Conservation (phyloP, 1,140 invertebrate species). For the Drosophila eugracilis region DNA sequence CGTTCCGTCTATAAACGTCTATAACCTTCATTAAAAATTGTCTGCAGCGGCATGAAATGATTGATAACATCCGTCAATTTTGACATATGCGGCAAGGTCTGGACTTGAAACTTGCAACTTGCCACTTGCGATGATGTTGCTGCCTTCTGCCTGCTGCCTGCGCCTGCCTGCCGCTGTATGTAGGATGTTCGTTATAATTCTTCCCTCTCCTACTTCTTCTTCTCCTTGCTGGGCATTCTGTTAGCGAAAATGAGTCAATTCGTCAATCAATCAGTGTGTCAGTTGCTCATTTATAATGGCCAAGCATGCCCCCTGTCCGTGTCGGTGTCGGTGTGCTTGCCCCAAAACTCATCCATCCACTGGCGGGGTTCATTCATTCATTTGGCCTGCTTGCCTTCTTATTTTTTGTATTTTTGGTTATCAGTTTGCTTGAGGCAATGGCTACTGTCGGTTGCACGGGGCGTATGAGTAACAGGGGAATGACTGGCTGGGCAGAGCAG, state of each 20-base stretch:
- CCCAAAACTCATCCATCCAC: constrained; percentile 6
- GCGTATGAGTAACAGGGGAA: constrained; percentile 60
- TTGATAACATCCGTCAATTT: constrained; percentile 84
- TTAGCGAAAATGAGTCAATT: constrained; percentile 75
- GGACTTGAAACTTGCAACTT: constrained; percentile 37
- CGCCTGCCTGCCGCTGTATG: constrained; percentile 3
- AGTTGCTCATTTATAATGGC: constrained; percentile 76
- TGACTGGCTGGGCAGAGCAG: constrained; percentile 1
- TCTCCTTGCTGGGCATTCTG: constrained; percentile 17
- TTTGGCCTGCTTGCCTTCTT: too few relatives aligned
- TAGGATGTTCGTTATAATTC: constrained; percentile 55
- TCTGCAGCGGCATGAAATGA: constrained; percentile 82
- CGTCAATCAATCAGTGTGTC: constrained; percentile 81
- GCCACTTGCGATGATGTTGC: constrained; percentile 18
- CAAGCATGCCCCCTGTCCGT: constrained; percentile 42
- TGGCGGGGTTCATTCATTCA: constrained; percentile 11
- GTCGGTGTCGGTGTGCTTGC: too few relatives aligned
- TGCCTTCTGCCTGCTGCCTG: constrained; percentile 3
- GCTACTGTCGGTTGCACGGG: constrained; percentile 62
- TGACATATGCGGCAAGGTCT: constrained; percentile 75
- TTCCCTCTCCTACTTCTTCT: constrained; percentile 4
- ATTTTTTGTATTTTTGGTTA: too few relatives aligned
- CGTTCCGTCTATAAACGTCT: constrained; percentile 75
- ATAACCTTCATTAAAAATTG: constrained; percentile 82
- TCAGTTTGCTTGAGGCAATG: constrained; percentile 33